A percentile compares a stretch with the other conserved stretches of the same genome.
Evolutionary conservation across 1,140 invertebrate species (phyloP).

Genomic region (Steinernema feltiae): DNA sequence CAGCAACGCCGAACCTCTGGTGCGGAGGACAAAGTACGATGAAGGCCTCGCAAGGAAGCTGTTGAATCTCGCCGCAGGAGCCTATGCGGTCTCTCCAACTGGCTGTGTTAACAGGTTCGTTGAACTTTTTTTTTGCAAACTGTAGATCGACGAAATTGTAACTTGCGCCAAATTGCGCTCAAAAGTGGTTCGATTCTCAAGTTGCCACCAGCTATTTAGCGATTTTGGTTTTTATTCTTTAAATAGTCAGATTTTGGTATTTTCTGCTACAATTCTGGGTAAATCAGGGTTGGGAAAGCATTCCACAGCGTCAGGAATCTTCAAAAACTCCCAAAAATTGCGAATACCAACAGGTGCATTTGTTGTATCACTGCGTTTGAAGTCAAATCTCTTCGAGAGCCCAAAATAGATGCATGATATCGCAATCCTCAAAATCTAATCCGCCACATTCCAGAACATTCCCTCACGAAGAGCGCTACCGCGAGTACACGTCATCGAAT

Average conservation of each 20-base stretch:
- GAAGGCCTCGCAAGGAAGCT: slow-evolving; percentile 29
- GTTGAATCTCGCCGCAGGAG: slow-evolving; percentile 29
- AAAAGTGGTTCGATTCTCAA: background rate
- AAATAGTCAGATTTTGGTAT: no score
- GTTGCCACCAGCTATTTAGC: no score
- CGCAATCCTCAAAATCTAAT: background rate
- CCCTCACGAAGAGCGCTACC: slow-evolving; percentile 13
- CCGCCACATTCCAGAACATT: slow-evolving; percentile 25
- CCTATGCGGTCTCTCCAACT: slow-evolving; percentile 22
- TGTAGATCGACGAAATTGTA: slow-evolving; percentile 1
- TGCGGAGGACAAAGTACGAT: slow-evolving; percentile 24
- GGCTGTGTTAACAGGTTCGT: slow-evolving; percentile 33
- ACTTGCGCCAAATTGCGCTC: background rate
- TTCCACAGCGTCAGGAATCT: no score
- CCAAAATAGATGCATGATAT: background rate
- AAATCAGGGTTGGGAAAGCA: no score
- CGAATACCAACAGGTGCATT: no score
- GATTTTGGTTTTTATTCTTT: no score
- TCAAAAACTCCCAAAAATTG: no score
- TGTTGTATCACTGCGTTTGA: background rate
- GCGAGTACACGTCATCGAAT: slow-evolving; percentile 17
- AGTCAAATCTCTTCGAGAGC: background rate
- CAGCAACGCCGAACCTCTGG: background rate
- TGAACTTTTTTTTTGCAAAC: slow-evolving; percentile 5
- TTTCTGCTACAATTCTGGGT: no score